phyloP scores from a whole-genome alignment of 2,888 invertebrate genomes.

The Nasonia oneida region DNA sequence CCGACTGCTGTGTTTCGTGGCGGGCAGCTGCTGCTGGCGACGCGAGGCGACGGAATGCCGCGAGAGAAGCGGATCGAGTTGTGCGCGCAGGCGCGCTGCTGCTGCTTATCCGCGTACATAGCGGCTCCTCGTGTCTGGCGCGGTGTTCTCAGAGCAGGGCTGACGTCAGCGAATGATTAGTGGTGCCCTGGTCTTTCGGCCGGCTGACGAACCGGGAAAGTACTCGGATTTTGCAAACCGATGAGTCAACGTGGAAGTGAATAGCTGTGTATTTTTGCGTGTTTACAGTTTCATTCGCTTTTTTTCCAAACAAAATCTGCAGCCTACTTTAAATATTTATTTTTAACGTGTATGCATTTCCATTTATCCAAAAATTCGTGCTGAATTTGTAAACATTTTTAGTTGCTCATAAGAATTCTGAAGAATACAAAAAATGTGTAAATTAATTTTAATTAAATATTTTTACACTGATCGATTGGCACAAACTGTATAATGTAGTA shows the following conservation, averaged over 20 bases:
- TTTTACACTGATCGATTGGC: too few relatives aligned
- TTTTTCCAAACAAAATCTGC: too few relatives aligned
- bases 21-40: background rate
- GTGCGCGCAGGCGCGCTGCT: background rate
- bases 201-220: background rate
- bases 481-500: too few relatives aligned
- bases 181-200: background rate
- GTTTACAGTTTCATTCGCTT: too few relatives aligned
- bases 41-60: background rate
- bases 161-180: background rate
- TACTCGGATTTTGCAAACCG: background rate
- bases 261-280: background rate
- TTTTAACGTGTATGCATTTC: too few relatives aligned
- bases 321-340: too few relatives aligned
- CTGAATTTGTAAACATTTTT: too few relatives aligned
- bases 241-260: background rate
- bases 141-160: background rate
- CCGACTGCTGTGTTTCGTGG: constrained; percentile 3
- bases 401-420: too few relatives aligned
- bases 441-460: too few relatives aligned
- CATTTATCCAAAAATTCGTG: too few relatives aligned
- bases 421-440: too few relatives aligned
- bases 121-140: background rate
- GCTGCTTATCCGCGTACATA: background rate
- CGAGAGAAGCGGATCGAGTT: background rate